Percentiles rank a stretch among this genome's conserved stretches.
Evolutionary conservation across 2,888 invertebrate species (phyloP).

Genomic region (Ormyrus nitidulus): DNA sequence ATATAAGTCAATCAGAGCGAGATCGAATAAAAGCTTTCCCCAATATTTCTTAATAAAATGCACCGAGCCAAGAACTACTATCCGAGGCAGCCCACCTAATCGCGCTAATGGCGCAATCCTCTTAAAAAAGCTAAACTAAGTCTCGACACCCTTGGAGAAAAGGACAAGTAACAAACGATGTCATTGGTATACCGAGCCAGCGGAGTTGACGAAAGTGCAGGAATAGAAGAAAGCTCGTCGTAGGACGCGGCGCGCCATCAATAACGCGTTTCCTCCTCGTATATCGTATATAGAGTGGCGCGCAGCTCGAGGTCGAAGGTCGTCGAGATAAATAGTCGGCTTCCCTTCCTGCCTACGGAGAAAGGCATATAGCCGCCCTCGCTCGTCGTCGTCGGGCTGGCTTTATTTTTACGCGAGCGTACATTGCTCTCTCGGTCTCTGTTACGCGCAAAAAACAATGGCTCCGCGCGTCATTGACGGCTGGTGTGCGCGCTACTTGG

Average conservation of each 20-base stretch:
- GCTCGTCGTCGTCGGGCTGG: not conserved
- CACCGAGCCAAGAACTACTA: not conserved
- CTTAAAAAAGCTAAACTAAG: too few species aligned
- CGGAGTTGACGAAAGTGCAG: conserved; percentile 4
- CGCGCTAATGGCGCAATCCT: too few species aligned
- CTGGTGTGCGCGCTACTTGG: too few species aligned
- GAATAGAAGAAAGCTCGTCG: conserved; percentile 14
- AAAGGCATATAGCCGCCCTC: conserved; percentile 2
- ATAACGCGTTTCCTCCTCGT: conserved; percentile 9
- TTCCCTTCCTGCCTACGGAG: not conserved
- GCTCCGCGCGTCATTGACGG: not conserved
- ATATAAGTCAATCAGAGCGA: too few species aligned
- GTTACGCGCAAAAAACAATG: conserved; percentile 7
- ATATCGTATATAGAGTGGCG: not conserved
- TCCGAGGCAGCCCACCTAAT: not conserved
- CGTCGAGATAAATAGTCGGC: conserved; percentile 39
- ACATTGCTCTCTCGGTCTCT: conserved; percentile 1
- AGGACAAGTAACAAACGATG: too few species aligned
- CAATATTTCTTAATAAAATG: not conserved
- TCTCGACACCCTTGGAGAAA: too few species aligned
- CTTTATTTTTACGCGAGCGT: conserved; percentile 40
- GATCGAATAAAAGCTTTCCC: not conserved
- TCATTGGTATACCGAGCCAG: too few species aligned
- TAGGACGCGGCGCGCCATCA: conserved; percentile 12
- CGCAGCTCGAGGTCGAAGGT: conserved; percentile 28